Evolutionary conservation across 1,140 invertebrate genomes (phyloP).

Genomic region (Doryteuthis pealeii): DNA sequence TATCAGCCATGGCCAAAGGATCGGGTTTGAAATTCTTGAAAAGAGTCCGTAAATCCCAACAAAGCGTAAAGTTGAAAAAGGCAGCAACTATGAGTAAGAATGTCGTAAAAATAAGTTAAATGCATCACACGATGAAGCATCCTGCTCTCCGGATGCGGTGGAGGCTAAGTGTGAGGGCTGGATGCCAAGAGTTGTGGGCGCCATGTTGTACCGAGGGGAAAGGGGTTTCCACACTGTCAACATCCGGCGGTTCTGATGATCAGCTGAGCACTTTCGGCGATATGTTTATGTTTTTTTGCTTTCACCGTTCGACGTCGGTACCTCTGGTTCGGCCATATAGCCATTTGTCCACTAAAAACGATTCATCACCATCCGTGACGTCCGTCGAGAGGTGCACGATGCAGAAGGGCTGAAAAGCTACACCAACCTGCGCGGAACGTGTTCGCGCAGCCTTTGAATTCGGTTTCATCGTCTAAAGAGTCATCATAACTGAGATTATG

Average conservation of each 20-base stretch:
- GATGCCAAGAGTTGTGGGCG: background rate
- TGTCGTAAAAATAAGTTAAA: slow-evolving; percentile 10
- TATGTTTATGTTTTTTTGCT: background rate
- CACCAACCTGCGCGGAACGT: background rate
- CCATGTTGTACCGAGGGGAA: background rate
- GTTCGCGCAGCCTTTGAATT: background rate
- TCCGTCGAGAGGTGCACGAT: background rate
- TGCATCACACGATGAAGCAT: slow-evolving; percentile 13
- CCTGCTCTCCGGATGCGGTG: slow-evolving; percentile 8
- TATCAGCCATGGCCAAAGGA: slow-evolving; percentile 13
- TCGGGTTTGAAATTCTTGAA: slow-evolving; percentile 6
- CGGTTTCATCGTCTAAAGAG: background rate
- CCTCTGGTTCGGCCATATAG: slow-evolving; percentile 17
- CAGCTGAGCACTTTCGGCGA: background rate
- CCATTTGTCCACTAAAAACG: slow-evolving; percentile 9
- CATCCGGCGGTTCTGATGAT: background rate
- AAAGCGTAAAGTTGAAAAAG: slow-evolving; percentile 15
- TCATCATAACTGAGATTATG: too few relatives aligned
- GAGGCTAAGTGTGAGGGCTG: slow-evolving; percentile 8
- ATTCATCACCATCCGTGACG: background rate
- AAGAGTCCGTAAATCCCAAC: slow-evolving; percentile 16
- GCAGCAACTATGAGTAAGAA: slow-evolving; percentile 11
- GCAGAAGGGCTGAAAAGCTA: background rate
- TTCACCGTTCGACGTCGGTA: background rate
- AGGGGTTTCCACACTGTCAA: background rate